A percentile compares a stretch with the other conserved stretches of the same genome.
phyloP scores from a whole-genome alignment of 2,113 vertebrate species.

The Neodontobutis hainanensis region DNA sequence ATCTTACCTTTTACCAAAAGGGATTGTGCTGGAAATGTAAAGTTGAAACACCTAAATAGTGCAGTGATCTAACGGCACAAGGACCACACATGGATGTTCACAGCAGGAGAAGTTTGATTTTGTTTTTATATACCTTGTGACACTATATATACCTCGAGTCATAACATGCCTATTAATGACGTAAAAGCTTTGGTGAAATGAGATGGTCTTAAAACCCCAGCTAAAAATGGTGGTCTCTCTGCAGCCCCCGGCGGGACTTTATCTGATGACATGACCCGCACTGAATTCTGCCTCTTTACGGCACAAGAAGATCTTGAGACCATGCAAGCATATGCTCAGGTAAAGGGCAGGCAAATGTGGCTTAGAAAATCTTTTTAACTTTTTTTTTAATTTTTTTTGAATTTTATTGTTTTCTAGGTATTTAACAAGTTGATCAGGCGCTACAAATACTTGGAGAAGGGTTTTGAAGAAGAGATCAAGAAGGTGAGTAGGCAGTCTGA shows the following conservation, averaged over 20 bases:
- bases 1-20: too few species aligned
- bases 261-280: slow-evolving; percentile 98
- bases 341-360: slow-evolving; percentile 40
- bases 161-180: too few species aligned
- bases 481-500: slow-evolving; percentile 82
- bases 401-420: slow-evolving; percentile 78
- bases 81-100: too few species aligned
- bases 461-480: slow-evolving; percentile 99
- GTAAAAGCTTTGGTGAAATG: too few species aligned
- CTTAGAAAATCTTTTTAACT: not conserved
- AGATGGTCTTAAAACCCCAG: too few species aligned
- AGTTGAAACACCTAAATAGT: too few species aligned
- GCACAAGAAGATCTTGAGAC: slow-evolving; percentile 99
- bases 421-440: slow-evolving; percentile 99
- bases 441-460: slow-evolving; percentile 99
- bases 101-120: too few species aligned
- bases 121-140: too few species aligned
- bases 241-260: slow-evolving; percentile 96
- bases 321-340: slow-evolving; percentile 99
- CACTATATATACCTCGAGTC: too few species aligned
- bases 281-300: slow-evolving; percentile 97
- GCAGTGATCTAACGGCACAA: too few species aligned
- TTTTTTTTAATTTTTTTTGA: not conserved
- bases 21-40: too few species aligned
- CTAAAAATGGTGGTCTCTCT: not conserved